Evolutionary conservation across 2,797 vertebrate species (phyloP).

Genomic region (Chaenodraco wilsoni): DNA sequence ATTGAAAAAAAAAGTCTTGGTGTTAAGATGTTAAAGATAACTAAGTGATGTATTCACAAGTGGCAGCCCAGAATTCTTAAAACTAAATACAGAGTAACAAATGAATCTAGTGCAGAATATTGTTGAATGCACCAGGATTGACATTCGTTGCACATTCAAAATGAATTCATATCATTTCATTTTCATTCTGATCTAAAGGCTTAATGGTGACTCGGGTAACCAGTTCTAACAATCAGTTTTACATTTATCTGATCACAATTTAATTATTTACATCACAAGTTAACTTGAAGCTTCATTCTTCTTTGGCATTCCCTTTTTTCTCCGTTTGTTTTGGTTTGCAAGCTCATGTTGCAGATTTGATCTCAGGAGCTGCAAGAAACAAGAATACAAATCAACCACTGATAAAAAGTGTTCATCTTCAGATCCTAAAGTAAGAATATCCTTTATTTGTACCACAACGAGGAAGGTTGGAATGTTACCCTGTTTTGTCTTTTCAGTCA

Average conservation of each 20-base stretch:
- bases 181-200: neutral
- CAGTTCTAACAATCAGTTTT: neutral
- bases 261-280: neutral
- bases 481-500: neutral
- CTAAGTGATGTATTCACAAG: neutral
- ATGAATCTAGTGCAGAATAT: too few species aligned
- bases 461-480: neutral
- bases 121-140: too few species aligned
- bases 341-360: neutral
- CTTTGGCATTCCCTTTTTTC: neutral
- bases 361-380: slow-evolving; percentile 54
- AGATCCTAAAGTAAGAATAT: too few species aligned
- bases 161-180: neutral
- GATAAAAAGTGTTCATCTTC: neutral
- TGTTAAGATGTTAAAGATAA: neutral
- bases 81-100: too few species aligned
- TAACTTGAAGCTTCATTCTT: slow-evolving; percentile 8
- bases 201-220: neutral
- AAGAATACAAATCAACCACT: slow-evolving; percentile 7
- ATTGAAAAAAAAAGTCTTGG: neutral
- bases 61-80: neutral
- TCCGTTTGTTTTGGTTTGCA: neutral
- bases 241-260: neutral
- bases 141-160: neutral
- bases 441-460: too few species aligned